Base-by-base conservation (phyloP, 2,888 invertebrate species). In the Pachliopta kotzebuea region DNA sequence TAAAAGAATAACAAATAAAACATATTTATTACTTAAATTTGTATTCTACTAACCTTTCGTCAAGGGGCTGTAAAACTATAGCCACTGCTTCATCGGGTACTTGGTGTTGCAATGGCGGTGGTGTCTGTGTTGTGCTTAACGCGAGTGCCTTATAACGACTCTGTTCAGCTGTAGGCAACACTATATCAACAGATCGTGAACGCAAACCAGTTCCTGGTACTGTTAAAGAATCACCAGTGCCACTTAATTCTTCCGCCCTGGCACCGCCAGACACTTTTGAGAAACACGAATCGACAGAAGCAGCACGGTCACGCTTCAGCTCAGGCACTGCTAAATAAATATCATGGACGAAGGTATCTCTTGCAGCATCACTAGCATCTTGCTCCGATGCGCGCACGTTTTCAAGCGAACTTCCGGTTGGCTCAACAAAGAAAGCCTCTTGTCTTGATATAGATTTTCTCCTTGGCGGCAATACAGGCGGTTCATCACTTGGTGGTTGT, bases 251-350 rank as follows among this genome's bases (percentile, higher is more conserved):
- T 75, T 95, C 95, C 23, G 95, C 94, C 81, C 95, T 94, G 63
- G 94, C 94, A 69, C 94, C 93, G 57, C 96, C 95, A 26, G 94
- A 93, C 60, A 95, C 93, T 86, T 96, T 95, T 65, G 96, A 94
- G 83, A 97, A 97, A 79, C 96, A 96, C 21, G 97, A 96, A 81
- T 97, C 97, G 2, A 97, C 96, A 0, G 97, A 97, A 42, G 96
- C 97, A 21, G 97, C 97, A 21, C 97, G 94, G 79, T 97, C 97
- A 29, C 97, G 93, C 80, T 95, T 96, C 71, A 97, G 84, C 76
- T 97, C 96, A 52, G 97, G 97, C 67, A 97, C 97, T 65, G 96
- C 94, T 55, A 96, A 86, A 79, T 95, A 96, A 69, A 96, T 95
- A 74, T 96, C 95, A 67, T 94, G 93, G 9, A 96, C 95, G 57